Conservation (phyloP, 2,797 vertebrate species). For the Sebastes ruberrimus region DNA sequence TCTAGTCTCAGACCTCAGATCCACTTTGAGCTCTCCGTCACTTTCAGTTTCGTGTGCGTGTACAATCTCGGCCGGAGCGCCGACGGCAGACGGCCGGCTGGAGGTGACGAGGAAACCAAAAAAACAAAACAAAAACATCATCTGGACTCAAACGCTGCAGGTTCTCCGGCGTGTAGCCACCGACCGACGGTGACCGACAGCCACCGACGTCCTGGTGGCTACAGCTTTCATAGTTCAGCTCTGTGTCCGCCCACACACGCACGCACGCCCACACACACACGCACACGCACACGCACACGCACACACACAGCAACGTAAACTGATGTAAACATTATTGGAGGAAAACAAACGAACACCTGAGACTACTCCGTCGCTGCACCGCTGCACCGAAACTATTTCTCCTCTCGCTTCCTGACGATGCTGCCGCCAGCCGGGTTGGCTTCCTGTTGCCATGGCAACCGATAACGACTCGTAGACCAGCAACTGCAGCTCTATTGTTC, state of each 20-base stretch:
- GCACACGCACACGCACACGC: not conserved
- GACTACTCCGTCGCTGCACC: constrained; percentile 38
- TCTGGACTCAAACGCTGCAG: constrained; percentile 59
- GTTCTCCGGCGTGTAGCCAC: constrained; percentile 71
- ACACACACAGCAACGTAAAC: constrained; percentile 54
- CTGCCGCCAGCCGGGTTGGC: not conserved
- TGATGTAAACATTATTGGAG: constrained; percentile 65
- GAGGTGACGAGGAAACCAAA: constrained; percentile 1
- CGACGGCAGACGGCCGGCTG: not conserved
- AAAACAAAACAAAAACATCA: not conserved
- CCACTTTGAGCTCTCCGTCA: not conserved
- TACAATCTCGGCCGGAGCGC: constrained; percentile 16
- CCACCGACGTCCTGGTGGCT: not conserved
- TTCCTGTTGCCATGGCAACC: not conserved
- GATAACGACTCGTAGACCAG: not conserved
- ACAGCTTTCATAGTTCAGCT: constrained; percentile 80
- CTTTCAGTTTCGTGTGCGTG: not conserved
- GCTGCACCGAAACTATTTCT: not conserved
- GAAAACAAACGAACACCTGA: constrained; percentile 67
- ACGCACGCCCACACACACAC: not conserved
- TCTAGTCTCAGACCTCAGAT: not conserved
- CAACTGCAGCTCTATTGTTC: too few relatives aligned
- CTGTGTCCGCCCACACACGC: constrained; percentile 28
- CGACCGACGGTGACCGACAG: not conserved
- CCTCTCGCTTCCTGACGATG: not conserved